A percentile compares a stretch with the other conserved stretches of the same genome.
phyloP scores from a whole-genome alignment of 1,140 invertebrate species.

The Grapholita molesta region DNA sequence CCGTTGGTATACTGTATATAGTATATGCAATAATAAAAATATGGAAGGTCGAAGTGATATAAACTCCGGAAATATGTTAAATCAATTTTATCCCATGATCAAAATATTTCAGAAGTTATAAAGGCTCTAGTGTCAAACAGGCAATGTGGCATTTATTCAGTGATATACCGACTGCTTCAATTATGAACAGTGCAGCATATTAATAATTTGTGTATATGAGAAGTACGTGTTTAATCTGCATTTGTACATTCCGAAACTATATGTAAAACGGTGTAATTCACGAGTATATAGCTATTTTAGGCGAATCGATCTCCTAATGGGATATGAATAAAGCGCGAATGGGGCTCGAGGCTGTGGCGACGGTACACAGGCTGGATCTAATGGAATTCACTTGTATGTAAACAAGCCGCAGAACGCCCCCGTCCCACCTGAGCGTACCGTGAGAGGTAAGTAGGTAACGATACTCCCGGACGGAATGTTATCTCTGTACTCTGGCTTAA shows the following conservation, averaged over 20 bases:
- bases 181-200: conserved; percentile 19
- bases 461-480: conserved; percentile 3
- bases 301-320: conserved; percentile 74
- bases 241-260: not conserved
- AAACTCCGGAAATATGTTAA: not conserved
- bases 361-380: conserved; percentile 64
- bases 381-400: conserved; percentile 76
- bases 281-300: conserved; percentile 12
- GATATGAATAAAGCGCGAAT: conserved; percentile 69
- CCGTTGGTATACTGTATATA: not conserved
- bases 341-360: conserved; percentile 49
- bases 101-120: not conserved
- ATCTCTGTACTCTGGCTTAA: conserved; percentile 10
- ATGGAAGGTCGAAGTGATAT: not conserved
- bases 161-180: not conserved
- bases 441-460: conserved; percentile 25
- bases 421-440: conserved; percentile 45
- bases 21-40: conserved; percentile 3
- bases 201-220: conserved; percentile 44
- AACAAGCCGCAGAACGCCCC: conserved; percentile 64
- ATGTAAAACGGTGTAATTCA: not conserved
- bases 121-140: not conserved
- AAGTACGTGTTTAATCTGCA: conserved; percentile 46
- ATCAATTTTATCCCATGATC: not conserved
- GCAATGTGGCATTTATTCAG: not conserved